A percentile compares a stretch with the other conserved stretches of the same genome.
phyloP scores from a whole-genome alignment of 2,888 invertebrate species.

The Hirtodrosophila trivittata region DNA sequence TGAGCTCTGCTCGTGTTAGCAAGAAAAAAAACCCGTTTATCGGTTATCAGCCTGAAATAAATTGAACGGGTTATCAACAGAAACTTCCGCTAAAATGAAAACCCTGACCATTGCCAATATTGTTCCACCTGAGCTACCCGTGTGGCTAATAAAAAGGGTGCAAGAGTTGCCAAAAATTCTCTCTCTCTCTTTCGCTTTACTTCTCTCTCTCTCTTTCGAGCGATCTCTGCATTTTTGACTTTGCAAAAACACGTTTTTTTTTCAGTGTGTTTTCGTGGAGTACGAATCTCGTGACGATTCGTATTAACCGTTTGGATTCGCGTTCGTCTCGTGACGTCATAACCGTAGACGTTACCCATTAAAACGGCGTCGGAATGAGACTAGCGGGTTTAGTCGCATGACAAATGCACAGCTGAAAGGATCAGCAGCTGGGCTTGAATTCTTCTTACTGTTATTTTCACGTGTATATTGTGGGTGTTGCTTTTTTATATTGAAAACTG shows the following conservation, averaged over 20 bases:
- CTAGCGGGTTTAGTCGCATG: slow-evolving; percentile 56
- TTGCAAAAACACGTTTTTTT: slow-evolving; percentile 4
- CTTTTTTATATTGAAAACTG: neutral
- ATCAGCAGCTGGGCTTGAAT: slow-evolving; percentile 39
- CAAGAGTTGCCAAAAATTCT: neutral
- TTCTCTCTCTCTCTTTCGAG: neutral
- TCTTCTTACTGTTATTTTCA: too few relatives aligned
- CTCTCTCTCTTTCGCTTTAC: neutral
- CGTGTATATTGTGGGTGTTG: neutral
- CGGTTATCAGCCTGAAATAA: slow-evolving; percentile 7
- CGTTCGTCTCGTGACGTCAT: slow-evolving; percentile 44
- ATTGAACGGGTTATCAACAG: slow-evolving; percentile 1
- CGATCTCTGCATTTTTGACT: slow-evolving; percentile 1
- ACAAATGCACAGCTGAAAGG: slow-evolving; percentile 58
- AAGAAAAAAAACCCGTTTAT: slow-evolving; percentile 22
- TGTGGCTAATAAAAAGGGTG: slow-evolving; percentile 21
- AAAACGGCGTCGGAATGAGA: slow-evolving; percentile 39
- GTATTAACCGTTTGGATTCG: slow-evolving; percentile 26
- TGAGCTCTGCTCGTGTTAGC: neutral
- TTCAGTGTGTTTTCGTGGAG: slow-evolving; percentile 22
- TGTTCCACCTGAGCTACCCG: slow-evolving; percentile 15
- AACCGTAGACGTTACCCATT: slow-evolving; percentile 35
- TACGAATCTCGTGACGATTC: slow-evolving; percentile 18
- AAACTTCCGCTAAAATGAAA: slow-evolving; percentile 7
- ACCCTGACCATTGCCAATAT: slow-evolving; percentile 40